Evolutionary conservation across 2,888 invertebrate genomes (phyloP), one percentile per base, ranked within the genome.

Genomic region (Bembecia ichneumoniformis): DNA sequence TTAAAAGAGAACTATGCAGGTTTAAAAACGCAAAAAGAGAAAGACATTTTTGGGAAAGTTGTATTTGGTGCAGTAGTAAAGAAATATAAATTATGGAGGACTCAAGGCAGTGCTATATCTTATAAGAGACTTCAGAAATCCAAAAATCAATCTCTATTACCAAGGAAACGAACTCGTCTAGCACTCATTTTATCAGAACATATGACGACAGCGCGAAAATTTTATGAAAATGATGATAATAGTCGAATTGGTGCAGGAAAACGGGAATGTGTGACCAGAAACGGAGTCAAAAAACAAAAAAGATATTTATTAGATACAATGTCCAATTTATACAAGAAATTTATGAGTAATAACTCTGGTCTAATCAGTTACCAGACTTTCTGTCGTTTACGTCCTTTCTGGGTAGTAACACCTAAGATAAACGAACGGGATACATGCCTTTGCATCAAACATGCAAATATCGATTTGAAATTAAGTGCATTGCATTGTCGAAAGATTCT

Each of bases 221-320:
- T 61, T 47, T 61, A 54, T 52, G 62, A 65, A 57, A 52, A 62
- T 52, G 59, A 64, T 60, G 52, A 54, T 34, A 62, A 64, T 49
- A 61, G 59, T 50, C 45, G 62, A 51, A 43, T 62, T 48, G 53
- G 55, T 15, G 53, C 62, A 51, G 64, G 65, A 34, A 66, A 64
- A 58, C 55, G 55, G 35, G 64, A 65, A 51, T 62, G 49, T 49
- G 34, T 62, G 20, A 61, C 59, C 35, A 55, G 54, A 57, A 62
- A 62, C 10, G 54, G 53, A 46, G 55, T 61, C 16, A 66, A 58
- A 57, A 59, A 58, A 53, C 59, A 59, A 43, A 57, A 58, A 50
- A 57, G 66, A 52, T 61, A 59, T 52, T 51, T 63, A 48, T 48
- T 43, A 20, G 58, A 64, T 53, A 55, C 55, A 17, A 48, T 66